Evolutionary conservation across 2,797 vertebrate species (phyloP), one percentile per base, ranked within the genome.

Genomic region (Epinephelus coioides): DNA sequence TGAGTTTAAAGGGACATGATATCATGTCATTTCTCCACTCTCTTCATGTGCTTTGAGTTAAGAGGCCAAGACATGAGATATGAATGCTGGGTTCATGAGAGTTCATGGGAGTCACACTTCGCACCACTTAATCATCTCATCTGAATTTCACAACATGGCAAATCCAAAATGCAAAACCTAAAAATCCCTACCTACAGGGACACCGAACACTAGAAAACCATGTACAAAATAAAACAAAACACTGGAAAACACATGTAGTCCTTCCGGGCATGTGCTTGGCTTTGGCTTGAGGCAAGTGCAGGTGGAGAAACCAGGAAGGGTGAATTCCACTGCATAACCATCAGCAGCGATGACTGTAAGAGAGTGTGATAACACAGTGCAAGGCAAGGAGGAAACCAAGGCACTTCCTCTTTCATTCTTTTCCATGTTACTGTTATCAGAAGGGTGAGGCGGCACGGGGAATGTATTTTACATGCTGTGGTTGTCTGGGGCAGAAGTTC

Each of bases 381-480:
- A 74, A 66, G 65, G 84, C 71, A 53, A 90, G 74, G 69, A 89
- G 87, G 84, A 92, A 91, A 89, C 78, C 51, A 55, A 90, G 61
- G 63, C 63, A 91, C 89, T 93, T 94, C 93, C 90, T 92, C 88
- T 93, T 94, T 88, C 84, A 82, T 82, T 90, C 79, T 86, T 86
- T 89, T 90, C 87, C 87, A 76, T 81, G 75, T 87, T 56, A 72
- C 74, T 86, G 78, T 83, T 84, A 90, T 88, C 75, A 86, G 69
- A 82, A 56, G 76, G 80, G 66, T 74, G 67, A 86, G 60, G 83
- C 14, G 23, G 55, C 55, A 49, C 9, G 38, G 72, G 55, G 68
- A 72, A 78, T 81, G 62, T 69, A 56, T 65, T 81, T 60, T 51
- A 71, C 19, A 59, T 61, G 34, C 40, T 71, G 49, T 69, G 61